A percentile compares a stretch with the other conserved stretches of the same genome.
Evolutionary conservation across 2,888 invertebrate species (phyloP).

Genomic region (Silvanus unidentatus): DNA sequence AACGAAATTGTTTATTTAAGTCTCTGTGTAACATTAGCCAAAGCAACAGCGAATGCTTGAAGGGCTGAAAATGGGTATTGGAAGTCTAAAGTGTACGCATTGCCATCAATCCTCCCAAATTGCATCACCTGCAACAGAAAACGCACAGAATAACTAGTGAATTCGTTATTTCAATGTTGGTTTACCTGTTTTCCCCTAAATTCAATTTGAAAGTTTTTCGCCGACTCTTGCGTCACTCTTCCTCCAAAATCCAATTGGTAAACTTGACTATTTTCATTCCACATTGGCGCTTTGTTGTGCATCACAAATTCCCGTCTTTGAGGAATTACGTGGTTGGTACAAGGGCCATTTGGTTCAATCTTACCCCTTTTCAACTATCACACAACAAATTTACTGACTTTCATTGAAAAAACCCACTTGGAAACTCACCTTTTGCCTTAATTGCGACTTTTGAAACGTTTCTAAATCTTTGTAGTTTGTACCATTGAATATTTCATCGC

Average conservation of each 20-base stretch:
- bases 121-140: slow-evolving; percentile 83
- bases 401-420: slow-evolving; percentile 3
- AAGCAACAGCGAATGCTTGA: slow-evolving; percentile 96
- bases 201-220: slow-evolving; percentile 99
- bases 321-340: slow-evolving; percentile 45
- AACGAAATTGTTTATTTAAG: slow-evolving; percentile 61
- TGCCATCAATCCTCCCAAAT: slow-evolving; percentile 97
- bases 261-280: slow-evolving; percentile 99
- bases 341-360: slow-evolving; percentile 50
- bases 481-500: slow-evolving; percentile 57
- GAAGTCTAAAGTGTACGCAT: slow-evolving; percentile 97
- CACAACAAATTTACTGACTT: slow-evolving; percentile 6
- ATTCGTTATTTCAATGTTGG: background rate
- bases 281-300: slow-evolving; percentile 87
- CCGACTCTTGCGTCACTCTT: slow-evolving; percentile 97
- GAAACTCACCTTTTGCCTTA: slow-evolving; percentile 73
- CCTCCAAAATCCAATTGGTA: slow-evolving; percentile 99
- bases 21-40: slow-evolving; percentile 93
- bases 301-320: slow-evolving; percentile 76
- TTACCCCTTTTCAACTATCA: slow-evolving; percentile 67
- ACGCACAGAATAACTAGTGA: background rate
- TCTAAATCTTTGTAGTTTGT: slow-evolving; percentile 80
- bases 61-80: slow-evolving; percentile 98
- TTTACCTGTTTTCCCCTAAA: slow-evolving; percentile 89
- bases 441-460: slow-evolving; percentile 86